Evolutionary conservation across 2,113 vertebrate genomes (phyloP).

Genomic region (Alligator mississippiensis): DNA sequence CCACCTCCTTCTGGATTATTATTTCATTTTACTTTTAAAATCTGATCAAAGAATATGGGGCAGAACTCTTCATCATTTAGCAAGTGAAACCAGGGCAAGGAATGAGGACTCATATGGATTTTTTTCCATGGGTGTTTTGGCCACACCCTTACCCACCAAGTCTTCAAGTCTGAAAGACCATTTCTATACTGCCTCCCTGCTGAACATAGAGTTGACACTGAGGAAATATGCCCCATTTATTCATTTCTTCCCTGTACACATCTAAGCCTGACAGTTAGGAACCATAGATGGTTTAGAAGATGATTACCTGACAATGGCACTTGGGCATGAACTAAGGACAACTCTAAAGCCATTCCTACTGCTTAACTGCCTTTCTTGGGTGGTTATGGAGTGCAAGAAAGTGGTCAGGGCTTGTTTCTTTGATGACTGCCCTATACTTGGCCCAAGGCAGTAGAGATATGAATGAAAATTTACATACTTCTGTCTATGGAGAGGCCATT

Average conservation of each 20-base stretch:
- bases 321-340: too few relatives aligned
- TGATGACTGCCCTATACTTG: neutral
- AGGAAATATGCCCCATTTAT: too few relatives aligned
- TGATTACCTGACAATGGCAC: too few relatives aligned
- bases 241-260: too few relatives aligned
- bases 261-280: too few relatives aligned
- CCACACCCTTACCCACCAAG: neutral
- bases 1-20: neutral
- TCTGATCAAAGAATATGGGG: neutral
- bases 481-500: neutral
- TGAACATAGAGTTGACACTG: too few relatives aligned
- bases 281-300: too few relatives aligned
- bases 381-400: neutral
- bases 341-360: too few relatives aligned
- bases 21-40: conserved; percentile 25
- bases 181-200: too few relatives aligned
- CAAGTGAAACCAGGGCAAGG: neutral
- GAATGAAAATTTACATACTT: too few relatives aligned
- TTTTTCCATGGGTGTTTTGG: neutral
- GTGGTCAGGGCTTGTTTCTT: neutral
- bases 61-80: neutral
- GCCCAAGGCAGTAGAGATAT: neutral
- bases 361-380: too few relatives aligned
- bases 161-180: too few relatives aligned
- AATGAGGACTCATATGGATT: neutral